These are phyloP conservation scores for Sebastes hubbsi DNA, from an alignment of 2,797 vertebrate genomes.

Conservation along the genomic window DNA sequence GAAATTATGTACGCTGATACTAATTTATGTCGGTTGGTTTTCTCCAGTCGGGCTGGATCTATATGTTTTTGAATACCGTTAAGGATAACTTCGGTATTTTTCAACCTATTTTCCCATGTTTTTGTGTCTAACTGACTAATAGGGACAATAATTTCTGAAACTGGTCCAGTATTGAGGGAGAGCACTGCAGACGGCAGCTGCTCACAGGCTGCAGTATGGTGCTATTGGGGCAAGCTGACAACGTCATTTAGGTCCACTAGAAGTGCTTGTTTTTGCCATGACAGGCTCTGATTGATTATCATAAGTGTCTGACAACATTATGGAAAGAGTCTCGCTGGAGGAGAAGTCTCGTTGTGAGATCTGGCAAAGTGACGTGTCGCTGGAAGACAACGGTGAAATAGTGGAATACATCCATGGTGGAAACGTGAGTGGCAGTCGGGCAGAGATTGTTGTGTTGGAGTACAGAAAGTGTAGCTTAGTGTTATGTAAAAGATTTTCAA, in stretches of 20 bases:
- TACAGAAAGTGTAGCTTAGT: neutral
- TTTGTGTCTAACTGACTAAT: neutral
- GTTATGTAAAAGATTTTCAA: neutral
- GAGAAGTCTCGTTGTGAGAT: neutral
- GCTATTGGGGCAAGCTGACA: too few species aligned
- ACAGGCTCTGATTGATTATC: rapidly evolving
- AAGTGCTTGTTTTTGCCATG: neutral
- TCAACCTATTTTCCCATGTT: neutral
- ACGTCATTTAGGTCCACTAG: neutral
- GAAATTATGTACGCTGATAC: too few species aligned
- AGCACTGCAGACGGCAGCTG: neutral
- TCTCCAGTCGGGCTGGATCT: neutral
- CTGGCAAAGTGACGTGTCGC: neutral
- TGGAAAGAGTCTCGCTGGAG: neutral
- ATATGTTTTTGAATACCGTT: neutral
- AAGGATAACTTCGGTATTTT: neutral
- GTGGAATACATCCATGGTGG: neutral
- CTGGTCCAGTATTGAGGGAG: neutral
- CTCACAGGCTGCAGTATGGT: neutral
- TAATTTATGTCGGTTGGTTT: rapidly evolving
- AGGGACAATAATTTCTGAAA: neutral
- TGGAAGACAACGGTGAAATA: neutral
- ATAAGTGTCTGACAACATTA: neutral
- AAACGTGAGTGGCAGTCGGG: rapidly evolving
- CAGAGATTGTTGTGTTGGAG: neutral